These are phyloP conservation scores for Rhynchomys soricoides DNA, from an alignment of 2,113 vertebrate species.

Conservation along the genomic window DNA sequence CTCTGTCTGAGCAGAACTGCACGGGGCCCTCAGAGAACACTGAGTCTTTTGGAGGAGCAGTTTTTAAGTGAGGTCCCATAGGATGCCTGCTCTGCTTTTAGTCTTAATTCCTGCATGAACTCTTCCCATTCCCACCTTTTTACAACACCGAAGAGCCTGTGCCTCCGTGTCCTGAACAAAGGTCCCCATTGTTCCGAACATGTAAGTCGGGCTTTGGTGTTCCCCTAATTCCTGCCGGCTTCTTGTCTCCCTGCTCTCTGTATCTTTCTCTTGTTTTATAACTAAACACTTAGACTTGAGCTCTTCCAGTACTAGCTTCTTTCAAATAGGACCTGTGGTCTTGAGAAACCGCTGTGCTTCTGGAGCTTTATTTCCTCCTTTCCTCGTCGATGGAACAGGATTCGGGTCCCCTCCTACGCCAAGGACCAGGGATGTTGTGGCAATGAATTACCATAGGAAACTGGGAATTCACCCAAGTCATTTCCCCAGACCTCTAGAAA, in stretches of 20 bases:
- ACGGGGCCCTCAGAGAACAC: slow-evolving; percentile 51
- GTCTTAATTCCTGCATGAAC: neutral
- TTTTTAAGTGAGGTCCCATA: neutral
- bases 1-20: slow-evolving; percentile 42
- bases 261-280: slow-evolving; percentile 19
- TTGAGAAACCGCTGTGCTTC: neutral
- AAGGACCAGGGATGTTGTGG: neutral
- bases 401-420: neutral
- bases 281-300: neutral
- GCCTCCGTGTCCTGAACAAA: neutral
- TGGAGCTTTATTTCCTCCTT: neutral
- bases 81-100: neutral
- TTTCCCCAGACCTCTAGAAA: neutral
- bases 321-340: neutral
- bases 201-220: neutral
- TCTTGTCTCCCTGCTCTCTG: neutral
- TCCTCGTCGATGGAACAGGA: neutral
- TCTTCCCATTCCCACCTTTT: neutral
- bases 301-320: neutral
- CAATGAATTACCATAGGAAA: neutral
- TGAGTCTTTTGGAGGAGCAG: neutral
- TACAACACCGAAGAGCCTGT: neutral
- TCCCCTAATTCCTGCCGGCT: neutral
- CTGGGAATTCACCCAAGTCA: slow-evolving; percentile 14
- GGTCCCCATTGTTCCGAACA: neutral